Evolutionary conservation across 1,140 invertebrate species (phyloP).

Genomic region (Lordiphosa stackelbergi): DNA sequence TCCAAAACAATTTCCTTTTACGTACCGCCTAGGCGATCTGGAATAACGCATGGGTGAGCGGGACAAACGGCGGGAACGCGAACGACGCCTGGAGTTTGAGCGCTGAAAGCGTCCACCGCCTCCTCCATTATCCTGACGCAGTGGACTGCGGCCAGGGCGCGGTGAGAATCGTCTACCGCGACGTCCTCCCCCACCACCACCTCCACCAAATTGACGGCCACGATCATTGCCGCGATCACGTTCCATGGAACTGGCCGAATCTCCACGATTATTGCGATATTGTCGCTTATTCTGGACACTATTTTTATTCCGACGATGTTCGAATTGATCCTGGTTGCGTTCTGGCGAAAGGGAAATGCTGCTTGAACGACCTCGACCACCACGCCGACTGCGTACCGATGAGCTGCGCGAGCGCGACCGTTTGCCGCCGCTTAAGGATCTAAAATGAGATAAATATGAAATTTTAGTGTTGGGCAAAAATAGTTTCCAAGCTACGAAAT

Average conservation of each 20-base stretch:
- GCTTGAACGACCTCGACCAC: constrained; percentile 50
- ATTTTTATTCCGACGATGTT: constrained; percentile 86
- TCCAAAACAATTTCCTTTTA: neutral
- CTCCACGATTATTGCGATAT: constrained; percentile 90
- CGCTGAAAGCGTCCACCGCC: constrained; percentile 64
- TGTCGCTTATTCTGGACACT: constrained; percentile 89
- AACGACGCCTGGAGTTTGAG: constrained; percentile 68
- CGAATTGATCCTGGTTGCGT: constrained; percentile 83
- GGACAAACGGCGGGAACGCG: constrained; percentile 64
- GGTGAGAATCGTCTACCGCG: constrained; percentile 61
- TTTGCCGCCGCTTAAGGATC: constrained; percentile 38
- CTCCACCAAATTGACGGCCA: constrained; percentile 48
- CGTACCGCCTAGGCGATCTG: constrained; percentile 69
- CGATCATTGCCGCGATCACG: constrained; percentile 51
- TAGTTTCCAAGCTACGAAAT: too few relatives aligned
- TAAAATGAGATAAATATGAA: constrained; percentile 2
- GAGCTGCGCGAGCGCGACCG: constrained; percentile 61
- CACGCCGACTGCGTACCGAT: constrained; percentile 43
- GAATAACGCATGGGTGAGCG: constrained; percentile 72
- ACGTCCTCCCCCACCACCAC: constrained; percentile 16
- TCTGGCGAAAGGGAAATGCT: constrained; percentile 68
- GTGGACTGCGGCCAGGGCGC: constrained; percentile 53
- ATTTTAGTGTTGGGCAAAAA: too few relatives aligned
- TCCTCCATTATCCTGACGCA: constrained; percentile 63
- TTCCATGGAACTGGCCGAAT: constrained; percentile 82